Percentiles rank a stretch among this genome's conserved stretches.
Evolutionary conservation across 1,140 invertebrate genomes (phyloP).

Genomic region (Drosophila nasuta): DNA sequence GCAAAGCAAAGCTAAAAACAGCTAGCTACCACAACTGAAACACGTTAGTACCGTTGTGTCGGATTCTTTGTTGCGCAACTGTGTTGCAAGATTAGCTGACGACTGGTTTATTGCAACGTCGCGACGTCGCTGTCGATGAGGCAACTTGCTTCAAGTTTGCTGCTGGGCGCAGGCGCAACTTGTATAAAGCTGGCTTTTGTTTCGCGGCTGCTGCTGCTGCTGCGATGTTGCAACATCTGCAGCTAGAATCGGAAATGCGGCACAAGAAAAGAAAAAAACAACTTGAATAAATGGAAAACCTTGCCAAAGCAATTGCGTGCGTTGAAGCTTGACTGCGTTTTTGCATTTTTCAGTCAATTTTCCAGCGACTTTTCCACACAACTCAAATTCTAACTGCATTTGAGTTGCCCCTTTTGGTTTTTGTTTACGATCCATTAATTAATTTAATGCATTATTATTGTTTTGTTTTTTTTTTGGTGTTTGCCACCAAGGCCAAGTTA

Average conservation of each 20-base stretch:
- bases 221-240: slow-evolving; percentile 77
- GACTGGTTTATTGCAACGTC: slow-evolving; percentile 82
- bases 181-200: slow-evolving; percentile 32
- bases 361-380: slow-evolving; percentile 32
- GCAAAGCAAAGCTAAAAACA: slow-evolving; percentile 14
- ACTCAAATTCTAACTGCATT: neutral
- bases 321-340: slow-evolving; percentile 76
- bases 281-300: slow-evolving; percentile 45
- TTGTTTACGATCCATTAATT: slow-evolving; percentile 68
- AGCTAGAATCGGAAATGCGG: slow-evolving; percentile 75
- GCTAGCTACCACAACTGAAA: slow-evolving; percentile 57
- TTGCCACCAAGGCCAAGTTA: slow-evolving; percentile 22
- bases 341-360: slow-evolving; percentile 57
- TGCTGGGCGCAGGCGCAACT: slow-evolving; percentile 50
- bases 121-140: slow-evolving; percentile 63
- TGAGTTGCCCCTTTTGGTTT: slow-evolving; percentile 23
- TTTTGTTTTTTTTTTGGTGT: slow-evolving; percentile 2
- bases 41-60: slow-evolving; percentile 83
- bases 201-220: neutral
- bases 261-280: slow-evolving; percentile 10
- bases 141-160: slow-evolving; percentile 58
- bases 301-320: slow-evolving; percentile 50
- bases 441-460: slow-evolving; percentile 18
- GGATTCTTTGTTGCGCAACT: slow-evolving; percentile 84
- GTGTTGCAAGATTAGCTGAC: slow-evolving; percentile 84